Conservation (phyloP, 1,140 invertebrate species). For the Philopotamus ludificatus region DNA sequence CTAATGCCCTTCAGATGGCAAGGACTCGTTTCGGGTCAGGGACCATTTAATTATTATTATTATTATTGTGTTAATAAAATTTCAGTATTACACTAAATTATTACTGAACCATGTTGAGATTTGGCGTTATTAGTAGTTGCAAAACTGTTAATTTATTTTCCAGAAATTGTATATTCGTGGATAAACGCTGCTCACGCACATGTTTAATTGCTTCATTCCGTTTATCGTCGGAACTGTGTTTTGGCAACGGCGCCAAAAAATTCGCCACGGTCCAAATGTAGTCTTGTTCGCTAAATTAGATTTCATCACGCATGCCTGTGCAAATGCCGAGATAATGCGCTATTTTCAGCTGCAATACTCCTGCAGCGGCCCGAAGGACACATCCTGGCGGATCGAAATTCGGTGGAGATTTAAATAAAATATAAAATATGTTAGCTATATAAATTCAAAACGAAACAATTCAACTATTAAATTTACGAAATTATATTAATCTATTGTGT, state of each 20-base stretch:
- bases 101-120: not conserved
- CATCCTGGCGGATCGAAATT: too few species aligned
- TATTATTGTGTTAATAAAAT: not conserved
- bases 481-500: too few species aligned
- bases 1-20: too few species aligned
- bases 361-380: too few species aligned
- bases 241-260: slow-evolving; percentile 12
- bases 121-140: not conserved
- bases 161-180: too few species aligned
- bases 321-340: not conserved
- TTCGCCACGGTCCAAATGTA: not conserved
- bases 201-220: slow-evolving; percentile 6
- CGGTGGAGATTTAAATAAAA: too few species aligned
- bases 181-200: too few species aligned
- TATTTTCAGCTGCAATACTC: not conserved
- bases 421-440: too few species aligned
- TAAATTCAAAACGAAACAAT: too few species aligned
- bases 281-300: not conserved
- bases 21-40: too few species aligned
- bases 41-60: not conserved
- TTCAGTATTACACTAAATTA: not conserved
- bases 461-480: too few species aligned
- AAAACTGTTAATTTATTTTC: not conserved
- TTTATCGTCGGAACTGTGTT: slow-evolving; percentile 18
- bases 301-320: not conserved